Evolutionary conservation across 2,888 invertebrate species (phyloP).

Genomic region (Polydesmus complanatus): DNA sequence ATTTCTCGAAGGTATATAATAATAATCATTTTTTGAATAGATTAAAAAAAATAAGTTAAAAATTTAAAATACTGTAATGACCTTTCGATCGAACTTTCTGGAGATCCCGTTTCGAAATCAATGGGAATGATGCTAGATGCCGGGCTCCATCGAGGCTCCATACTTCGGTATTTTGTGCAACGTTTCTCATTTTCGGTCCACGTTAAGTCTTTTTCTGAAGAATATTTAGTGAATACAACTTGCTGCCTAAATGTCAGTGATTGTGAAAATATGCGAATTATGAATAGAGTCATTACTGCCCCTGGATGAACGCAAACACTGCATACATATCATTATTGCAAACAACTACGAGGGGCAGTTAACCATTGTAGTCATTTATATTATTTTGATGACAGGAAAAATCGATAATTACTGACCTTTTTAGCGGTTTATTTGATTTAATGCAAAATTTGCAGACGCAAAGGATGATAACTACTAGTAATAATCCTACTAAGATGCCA

Average conservation of each 20-base stretch:
- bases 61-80: too few relatives aligned
- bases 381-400: not conserved
- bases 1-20: too few relatives aligned
- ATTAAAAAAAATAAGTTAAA: too few relatives aligned
- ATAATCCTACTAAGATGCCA: conserved; percentile 33
- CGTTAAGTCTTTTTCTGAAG: conserved; percentile 15
- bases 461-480: conserved; percentile 33
- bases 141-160: conserved; percentile 8
- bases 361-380: too few relatives aligned
- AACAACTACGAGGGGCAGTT: not conserved
- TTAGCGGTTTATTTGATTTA: conserved; percentile 26
- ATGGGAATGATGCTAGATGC: conserved; percentile 2
- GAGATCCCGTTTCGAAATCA: not conserved
- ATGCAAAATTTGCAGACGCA: conserved; percentile 34
- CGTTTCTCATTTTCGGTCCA: conserved; percentile 8
- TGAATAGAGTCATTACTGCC: not conserved
- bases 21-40: too few relatives aligned
- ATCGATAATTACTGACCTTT: conserved; percentile 20
- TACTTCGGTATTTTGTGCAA: conserved; percentile 9
- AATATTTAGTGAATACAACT: conserved; percentile 21
- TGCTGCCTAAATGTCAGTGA: conserved; percentile 22
- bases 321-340: not conserved
- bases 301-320: not conserved
- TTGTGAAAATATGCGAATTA: not conserved
- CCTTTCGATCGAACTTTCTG: not conserved